Evolutionary conservation across 2,797 vertebrate genomes (phyloP), one percentile per base, ranked within the genome.

Genomic region (Gallinago nigripennis): DNA sequence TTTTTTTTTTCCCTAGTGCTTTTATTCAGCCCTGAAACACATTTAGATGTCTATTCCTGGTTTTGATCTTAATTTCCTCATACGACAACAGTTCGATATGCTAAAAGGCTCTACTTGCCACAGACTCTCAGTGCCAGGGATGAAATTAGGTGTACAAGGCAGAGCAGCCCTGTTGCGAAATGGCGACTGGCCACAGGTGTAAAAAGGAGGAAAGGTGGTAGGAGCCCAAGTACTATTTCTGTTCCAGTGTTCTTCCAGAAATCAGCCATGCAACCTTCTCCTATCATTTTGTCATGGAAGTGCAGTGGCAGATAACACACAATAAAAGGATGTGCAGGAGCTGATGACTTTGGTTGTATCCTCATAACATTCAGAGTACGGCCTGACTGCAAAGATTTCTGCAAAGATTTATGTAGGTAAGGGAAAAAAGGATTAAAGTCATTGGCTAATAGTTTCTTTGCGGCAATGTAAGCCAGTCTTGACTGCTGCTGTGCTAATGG

Each of bases 221-320:
- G 28, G 30, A 68, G 11, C 20, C 15, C 0, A 2, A 65, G 9
- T 69, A 12, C 19, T 56, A 0, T 27, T 33, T 68, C 19, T 60
- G 33, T 86, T 39, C 6, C 35, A 25, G 2, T 70, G 3, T 83
- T 78, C 9, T 18, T 86, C 18, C 20, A 46, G 39, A 83, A 86
- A 19, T 31, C 37, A 60, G 54, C 54, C 12, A 8, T 41, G 41
- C n/a, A 35, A 2, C 31, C 5, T 9, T 6, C 9, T 92, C 51
- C 20, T 57, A 1, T 61, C 37, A 3, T 25, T 77, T 48, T 66
- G 45, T 61, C 7, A 3, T 51, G 21, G 16, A 61, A 65, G 30
- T 50, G 18, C 39, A 23, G 19, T 66, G 41, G 27, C 53, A 68
- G 50, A 9, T 58, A 69, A 78, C 4, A 28, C 13, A 20, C 0